phyloP scores from a whole-genome alignment of 37 sponge, comb jelly and placozoan genomes.

The Ephydatia muelleri region DNA sequence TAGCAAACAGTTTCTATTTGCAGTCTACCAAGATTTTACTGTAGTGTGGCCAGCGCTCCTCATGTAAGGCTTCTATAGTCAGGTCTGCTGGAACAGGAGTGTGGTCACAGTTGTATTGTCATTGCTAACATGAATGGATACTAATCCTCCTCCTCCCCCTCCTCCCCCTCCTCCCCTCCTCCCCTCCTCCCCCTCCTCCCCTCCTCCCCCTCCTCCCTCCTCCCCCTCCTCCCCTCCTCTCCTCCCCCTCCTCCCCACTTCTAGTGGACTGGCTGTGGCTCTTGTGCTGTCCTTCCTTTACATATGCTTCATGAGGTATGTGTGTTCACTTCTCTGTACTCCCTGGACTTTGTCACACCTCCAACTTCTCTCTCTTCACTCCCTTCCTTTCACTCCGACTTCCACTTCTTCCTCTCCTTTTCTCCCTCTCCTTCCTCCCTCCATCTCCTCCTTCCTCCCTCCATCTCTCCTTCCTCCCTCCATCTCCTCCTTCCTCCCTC shows the following conservation, averaged over 20 bases:
- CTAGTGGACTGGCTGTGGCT: conserved; percentile 71
- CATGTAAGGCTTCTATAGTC: conserved; percentile 39
- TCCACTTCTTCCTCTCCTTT: not conserved
- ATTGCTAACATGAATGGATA: too few relatives aligned
- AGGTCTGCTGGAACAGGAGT: not conserved
- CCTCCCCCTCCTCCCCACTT: too few relatives aligned
- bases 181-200: too few relatives aligned
- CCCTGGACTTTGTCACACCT: not conserved
- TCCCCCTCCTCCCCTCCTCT: too few relatives aligned
- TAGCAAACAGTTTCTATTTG: conserved; percentile 56
- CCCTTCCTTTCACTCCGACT: too few relatives aligned
- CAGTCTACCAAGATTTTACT: conserved; percentile 70
- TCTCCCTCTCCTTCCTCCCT: conserved; percentile 39
- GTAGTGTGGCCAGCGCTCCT: conserved; percentile 79
- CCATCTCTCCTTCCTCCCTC: conserved; percentile 10
- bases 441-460: conserved; percentile 21
- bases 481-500: not conserved
- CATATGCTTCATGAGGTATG: conserved; percentile 69
- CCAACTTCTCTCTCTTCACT: not conserved
- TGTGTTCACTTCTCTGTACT: not conserved
- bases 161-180: too few relatives aligned
- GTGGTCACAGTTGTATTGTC: not conserved
- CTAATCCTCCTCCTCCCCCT: too few relatives aligned
- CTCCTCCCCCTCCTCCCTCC: too few relatives aligned
- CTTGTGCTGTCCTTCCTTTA: conserved; percentile 72